Evolutionary conservation across 2,113 vertebrate genomes (phyloP).

Genomic region (Butorides virescens): DNA sequence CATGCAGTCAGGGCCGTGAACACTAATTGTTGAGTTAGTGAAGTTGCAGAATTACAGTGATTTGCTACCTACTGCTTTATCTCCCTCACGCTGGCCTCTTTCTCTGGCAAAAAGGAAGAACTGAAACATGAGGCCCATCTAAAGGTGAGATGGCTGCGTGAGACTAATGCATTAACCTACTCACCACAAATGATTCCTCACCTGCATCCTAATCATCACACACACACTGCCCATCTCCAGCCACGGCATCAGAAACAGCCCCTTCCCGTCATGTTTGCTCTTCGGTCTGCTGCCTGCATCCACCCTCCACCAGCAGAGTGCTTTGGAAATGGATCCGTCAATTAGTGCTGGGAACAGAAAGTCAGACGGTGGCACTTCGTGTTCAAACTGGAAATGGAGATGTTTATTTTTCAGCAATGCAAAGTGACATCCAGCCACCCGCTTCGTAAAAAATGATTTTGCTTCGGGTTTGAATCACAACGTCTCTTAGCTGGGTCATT

Average conservation of each 20-base stretch:
- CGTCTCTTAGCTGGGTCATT: not conserved
- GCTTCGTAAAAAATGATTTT: not conserved
- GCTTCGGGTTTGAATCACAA: not conserved
- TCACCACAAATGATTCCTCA: not conserved
- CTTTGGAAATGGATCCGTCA: not conserved
- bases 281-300: not conserved
- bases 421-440: not conserved
- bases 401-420: not conserved
- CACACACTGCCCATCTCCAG: not conserved
- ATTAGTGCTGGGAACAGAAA: not conserved
- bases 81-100: not conserved
- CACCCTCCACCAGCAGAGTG: not conserved
- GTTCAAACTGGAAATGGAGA: not conserved
- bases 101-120: not conserved
- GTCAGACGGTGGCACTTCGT: not conserved
- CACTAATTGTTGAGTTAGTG: not conserved
- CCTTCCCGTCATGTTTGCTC: not conserved
- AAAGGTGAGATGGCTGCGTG: conserved; percentile 8
- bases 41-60: not conserved
- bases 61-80: not conserved
- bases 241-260: not conserved
- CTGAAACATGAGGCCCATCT: not conserved
- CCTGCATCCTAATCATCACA: not conserved
- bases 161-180: not conserved
- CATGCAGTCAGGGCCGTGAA: not conserved